Evolutionary conservation across 2,888 invertebrate genomes (phyloP), one percentile per base, ranked within the genome.

Genomic region (Ceraclea dissimilis): DNA sequence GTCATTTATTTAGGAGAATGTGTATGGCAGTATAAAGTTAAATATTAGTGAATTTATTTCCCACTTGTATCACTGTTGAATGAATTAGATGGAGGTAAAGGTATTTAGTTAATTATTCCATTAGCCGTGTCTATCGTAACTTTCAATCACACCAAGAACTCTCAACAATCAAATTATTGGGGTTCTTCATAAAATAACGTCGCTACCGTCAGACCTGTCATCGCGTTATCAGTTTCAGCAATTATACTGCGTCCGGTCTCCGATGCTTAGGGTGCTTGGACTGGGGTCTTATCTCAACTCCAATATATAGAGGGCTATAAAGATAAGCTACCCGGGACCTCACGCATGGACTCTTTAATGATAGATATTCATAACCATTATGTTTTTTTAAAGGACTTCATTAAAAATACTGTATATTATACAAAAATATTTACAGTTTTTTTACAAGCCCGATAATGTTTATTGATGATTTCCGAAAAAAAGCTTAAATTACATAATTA

Each of bases 231-330:
- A 16, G 22, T 20, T 20, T n/a, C 19, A 49, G 49, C 49, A 49
- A 49, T 49, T 49, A 49, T 19, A 16, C 39, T 16, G 39, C 39
- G 39, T 39, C 39, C 39, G 26, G 49, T 26, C n/a, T 49, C 49
- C 16, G n/a, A 11, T 49, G 26, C 17, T 39, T 39, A 13, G 39
- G 39, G 39, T 39, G 39, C 39, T 13, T 13, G 39, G n/a, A n/a
- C n/a, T n/a, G n/a, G n/a, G 5, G 2, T 16, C 39, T 39, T 39
- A 39, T 39, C 39, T 39, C n/a, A 13, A n/a, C 13, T 16, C 13
- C 39, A 39, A 39, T 39, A 49, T 49, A 49, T 49, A 31, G 44
- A 26, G 55, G 44, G 44, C 55, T 44, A 55, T 55, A 55, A 55
- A 55, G 55, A 55, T 55, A 55, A 55, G 50, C 26, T 19, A 17